A percentile compares a stretch with the other conserved stretches of the same genome.
These are phyloP conservation scores for Abrostola tripartita DNA, from an alignment of 2,888 invertebrate species.

Conservation along the genomic window DNA sequence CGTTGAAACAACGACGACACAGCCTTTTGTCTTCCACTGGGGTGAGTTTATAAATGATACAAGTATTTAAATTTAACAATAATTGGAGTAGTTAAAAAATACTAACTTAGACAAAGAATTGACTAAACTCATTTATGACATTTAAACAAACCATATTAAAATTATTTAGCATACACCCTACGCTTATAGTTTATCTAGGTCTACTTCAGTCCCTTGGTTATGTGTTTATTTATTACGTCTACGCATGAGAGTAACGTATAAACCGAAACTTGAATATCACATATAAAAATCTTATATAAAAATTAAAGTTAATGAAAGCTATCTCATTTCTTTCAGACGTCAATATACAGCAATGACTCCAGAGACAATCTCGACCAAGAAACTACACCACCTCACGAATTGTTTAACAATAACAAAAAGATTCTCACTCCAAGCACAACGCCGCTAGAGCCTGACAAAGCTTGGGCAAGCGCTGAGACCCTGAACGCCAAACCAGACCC, in stretches of 20 bases:
- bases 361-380: slow-evolving; percentile 71
- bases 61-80: too few species aligned
- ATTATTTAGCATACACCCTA: too few species aligned
- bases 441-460: slow-evolving; percentile 77
- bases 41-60: too few species aligned
- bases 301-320: background rate
- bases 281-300: background rate
- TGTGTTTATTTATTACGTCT: too few species aligned
- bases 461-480: slow-evolving; percentile 75
- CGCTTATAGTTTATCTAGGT: too few species aligned
- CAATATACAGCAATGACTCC: slow-evolving; percentile 77
- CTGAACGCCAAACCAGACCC: slow-evolving; percentile 55
- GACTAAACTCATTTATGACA: too few species aligned
- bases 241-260: too few species aligned
- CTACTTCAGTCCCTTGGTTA: too few species aligned
- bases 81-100: too few species aligned
- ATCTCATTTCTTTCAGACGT: slow-evolving; percentile 71
- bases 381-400: slow-evolving; percentile 60
- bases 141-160: too few species aligned
- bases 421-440: slow-evolving; percentile 72
- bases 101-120: too few species aligned
- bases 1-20: slow-evolving; percentile 74
- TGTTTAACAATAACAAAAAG: slow-evolving; percentile 52
- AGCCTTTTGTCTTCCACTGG: slow-evolving; percentile 80
- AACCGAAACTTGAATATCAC: too few species aligned